A percentile compares a stretch with the other conserved stretches of the same genome.
phyloP scores from a whole-genome alignment of 2,797 vertebrate genomes.

The Pyrrhura leucotis region DNA sequence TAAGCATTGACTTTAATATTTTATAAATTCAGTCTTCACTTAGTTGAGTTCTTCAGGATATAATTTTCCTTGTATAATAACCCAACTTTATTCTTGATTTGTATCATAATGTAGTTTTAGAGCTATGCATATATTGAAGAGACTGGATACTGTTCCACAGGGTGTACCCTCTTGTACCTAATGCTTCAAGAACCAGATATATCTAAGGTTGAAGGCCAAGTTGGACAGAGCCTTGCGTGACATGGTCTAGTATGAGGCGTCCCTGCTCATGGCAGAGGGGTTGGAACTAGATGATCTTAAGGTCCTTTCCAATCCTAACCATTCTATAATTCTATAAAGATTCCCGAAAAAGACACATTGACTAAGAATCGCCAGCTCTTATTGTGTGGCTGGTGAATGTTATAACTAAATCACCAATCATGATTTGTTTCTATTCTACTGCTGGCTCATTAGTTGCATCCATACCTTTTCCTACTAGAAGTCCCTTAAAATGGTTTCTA shows the following conservation, averaged over 20 bases:
- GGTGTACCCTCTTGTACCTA: background rate
- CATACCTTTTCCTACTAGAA: conserved; percentile 2
- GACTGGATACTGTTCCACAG: background rate
- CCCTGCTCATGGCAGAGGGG: too few relatives aligned
- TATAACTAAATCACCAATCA: background rate
- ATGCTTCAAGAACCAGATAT: too few relatives aligned
- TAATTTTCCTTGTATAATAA: background rate
- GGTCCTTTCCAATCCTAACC: too few relatives aligned
- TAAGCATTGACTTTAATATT: background rate
- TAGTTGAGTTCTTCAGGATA: background rate
- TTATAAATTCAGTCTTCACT: background rate
- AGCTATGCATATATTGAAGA: background rate
- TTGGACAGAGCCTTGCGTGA: too few relatives aligned
- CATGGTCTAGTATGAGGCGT: too few relatives aligned
- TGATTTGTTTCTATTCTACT: background rate
- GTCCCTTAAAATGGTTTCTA: conserved; percentile 12
- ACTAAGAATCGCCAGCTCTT: background rate
- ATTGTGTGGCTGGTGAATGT: background rate
- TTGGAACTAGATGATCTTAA: too few relatives aligned
- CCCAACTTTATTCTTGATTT: background rate
- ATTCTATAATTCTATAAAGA: background rate
- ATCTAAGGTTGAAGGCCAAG: too few relatives aligned
- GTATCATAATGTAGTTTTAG: background rate
- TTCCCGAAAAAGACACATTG: background rate
- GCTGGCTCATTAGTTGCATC: background rate